phyloP scores from a whole-genome alignment of 2,113 vertebrate species.

The Eudorcas thomsonii region DNA sequence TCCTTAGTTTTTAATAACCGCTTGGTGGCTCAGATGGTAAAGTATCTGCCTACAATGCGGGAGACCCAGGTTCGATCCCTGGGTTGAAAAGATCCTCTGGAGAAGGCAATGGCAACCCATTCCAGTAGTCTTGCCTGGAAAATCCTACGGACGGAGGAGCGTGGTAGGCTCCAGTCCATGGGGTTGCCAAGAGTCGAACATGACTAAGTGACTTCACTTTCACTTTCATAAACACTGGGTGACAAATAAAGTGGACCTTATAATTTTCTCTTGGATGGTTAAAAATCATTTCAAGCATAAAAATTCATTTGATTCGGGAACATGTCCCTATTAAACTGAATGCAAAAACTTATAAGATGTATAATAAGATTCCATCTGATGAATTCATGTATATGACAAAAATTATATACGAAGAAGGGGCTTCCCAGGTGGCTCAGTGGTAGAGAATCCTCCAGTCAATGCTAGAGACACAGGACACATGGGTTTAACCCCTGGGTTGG shows the following conservation, averaged over 20 bases:
- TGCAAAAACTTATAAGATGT: background rate
- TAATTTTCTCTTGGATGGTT: slow-evolving; percentile 23
- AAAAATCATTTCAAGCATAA: background rate
- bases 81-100: no score
- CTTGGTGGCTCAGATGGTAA: no score
- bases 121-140: no score
- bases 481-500: background rate
- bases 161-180: no score
- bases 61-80: no score
- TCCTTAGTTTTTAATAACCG: background rate
- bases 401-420: background rate
- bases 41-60: no score
- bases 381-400: background rate
- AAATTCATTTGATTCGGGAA: background rate
- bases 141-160: no score
- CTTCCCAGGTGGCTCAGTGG: background rate
- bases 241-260: background rate
- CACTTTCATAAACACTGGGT: background rate
- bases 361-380: background rate
- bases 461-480: background rate
- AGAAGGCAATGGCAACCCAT: no score
- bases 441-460: background rate
- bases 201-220: no score
- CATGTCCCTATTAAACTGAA: background rate
- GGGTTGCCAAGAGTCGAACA: no score